phyloP scores from a whole-genome alignment of 2,113 vertebrate genomes.

The Cisticola juncidis region DNA sequence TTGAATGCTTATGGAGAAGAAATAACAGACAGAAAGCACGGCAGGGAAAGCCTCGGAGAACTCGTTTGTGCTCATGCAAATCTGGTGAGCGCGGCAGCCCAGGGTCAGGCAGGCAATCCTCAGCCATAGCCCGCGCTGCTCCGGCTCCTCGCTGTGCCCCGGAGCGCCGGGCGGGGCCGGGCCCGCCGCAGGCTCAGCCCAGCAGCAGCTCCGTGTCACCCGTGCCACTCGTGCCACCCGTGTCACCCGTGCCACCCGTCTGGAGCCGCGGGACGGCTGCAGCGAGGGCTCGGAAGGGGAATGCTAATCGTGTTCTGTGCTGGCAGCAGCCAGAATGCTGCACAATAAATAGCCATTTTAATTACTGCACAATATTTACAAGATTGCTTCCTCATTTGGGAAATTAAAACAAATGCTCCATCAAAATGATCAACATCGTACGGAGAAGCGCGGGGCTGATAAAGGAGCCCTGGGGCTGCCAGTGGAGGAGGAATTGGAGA shows the following conservation, averaged over 20 bases:
- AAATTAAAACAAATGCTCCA: conserved; percentile 62
- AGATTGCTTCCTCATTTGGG: conserved; percentile 59
- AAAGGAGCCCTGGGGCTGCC: not conserved
- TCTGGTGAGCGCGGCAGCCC: rapidly evolving
- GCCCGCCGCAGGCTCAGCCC: too few species aligned
- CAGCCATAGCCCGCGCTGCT: not conserved
- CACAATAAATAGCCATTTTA: conserved; percentile 57
- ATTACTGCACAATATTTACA: conserved; percentile 63
- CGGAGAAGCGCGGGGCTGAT: not conserved
- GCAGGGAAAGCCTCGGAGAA: not conserved
- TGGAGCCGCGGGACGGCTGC: not conserved
- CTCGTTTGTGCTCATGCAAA: not conserved
- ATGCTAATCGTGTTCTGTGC: not conserved
- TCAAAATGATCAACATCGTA: conserved; percentile 8
- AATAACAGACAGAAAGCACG: not conserved
- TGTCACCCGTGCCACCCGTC: not conserved
- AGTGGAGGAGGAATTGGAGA: not conserved
- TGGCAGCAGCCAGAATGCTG: conserved; percentile 16
- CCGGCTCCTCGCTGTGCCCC: rapidly evolving
- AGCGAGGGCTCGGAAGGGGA: not conserved
- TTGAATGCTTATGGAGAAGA: not conserved
- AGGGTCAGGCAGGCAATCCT: rapidly evolving
- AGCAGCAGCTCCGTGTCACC: not conserved
- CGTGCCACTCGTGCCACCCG: too few species aligned
- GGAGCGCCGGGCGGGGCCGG: too few species aligned